Conservation (phyloP, 2,888 invertebrate genomes). For the Caenorhabditis sinica region DNA sequence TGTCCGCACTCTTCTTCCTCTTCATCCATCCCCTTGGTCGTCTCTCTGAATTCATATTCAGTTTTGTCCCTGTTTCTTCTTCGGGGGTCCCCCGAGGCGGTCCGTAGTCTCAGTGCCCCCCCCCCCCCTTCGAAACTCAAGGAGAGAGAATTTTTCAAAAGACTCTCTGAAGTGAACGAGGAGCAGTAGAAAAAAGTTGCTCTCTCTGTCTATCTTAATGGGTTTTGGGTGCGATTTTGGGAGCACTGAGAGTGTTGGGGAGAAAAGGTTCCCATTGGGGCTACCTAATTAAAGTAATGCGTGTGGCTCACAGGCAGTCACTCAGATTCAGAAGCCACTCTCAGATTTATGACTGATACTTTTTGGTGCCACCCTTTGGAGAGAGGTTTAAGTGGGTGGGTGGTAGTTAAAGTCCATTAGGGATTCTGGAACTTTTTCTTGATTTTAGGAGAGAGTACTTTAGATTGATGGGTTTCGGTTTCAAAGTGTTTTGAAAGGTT, state of each 20-base stretch:
- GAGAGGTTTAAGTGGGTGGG: constrained; percentile 31
- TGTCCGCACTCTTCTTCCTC: constrained; percentile 23
- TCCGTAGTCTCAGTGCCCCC: neutral
- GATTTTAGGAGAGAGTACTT: constrained; percentile 2
- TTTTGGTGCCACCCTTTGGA: constrained; percentile 12
- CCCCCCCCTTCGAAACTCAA: neutral
- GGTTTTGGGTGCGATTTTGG: constrained; percentile 46
- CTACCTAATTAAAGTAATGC: constrained; percentile 61
- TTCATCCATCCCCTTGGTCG: neutral
- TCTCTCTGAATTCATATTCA: constrained; percentile 52
- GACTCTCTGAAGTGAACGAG: constrained; percentile 19
- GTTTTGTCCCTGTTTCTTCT: constrained; percentile 21
- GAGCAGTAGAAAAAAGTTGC: constrained; percentile 32
- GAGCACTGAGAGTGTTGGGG: constrained; percentile 20
- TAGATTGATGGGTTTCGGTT: constrained; percentile 3
- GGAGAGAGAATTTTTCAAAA: constrained; percentile 37
- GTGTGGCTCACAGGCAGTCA: constrained; percentile 13
- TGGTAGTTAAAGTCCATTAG: constrained; percentile 25
- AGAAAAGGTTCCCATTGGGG: too few species aligned
- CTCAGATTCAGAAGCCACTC: too few species aligned
- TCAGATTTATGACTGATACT: constrained; percentile 62
- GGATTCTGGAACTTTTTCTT: constrained; percentile 16
- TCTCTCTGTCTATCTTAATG: constrained; percentile 27
- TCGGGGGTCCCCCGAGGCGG: constrained; percentile 40
- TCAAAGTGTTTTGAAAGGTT: neutral